A percentile compares a stretch with the other conserved stretches of the same genome.
Conservation (phyloP, 2,797 vertebrate genomes). For the Orientallactaga sibirica region DNA sequence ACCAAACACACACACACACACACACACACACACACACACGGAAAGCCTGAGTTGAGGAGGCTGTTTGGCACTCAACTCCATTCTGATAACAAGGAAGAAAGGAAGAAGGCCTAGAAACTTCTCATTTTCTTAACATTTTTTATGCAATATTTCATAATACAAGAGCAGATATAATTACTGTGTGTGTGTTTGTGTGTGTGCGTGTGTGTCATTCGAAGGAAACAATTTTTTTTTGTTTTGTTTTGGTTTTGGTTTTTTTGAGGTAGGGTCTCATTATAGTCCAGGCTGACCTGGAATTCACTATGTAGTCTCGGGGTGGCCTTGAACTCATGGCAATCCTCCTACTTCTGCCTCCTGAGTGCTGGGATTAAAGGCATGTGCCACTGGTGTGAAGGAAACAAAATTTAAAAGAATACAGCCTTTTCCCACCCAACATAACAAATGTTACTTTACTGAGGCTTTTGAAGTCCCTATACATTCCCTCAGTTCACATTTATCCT, state of each 20-base stretch:
- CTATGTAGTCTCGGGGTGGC: no score
- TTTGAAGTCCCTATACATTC: not conserved
- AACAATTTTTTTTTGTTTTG: no score
- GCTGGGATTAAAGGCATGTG: no score
- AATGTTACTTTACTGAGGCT: not conserved
- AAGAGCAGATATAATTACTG: not conserved
- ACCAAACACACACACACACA: no score
- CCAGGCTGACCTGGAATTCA: no score
- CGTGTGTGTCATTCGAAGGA: no score
- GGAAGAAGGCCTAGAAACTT: not conserved
- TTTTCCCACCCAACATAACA: constrained; percentile 15
- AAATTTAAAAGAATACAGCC: not conserved
- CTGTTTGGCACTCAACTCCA: not conserved
- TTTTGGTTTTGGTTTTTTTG: no score
- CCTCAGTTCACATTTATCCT: not conserved
- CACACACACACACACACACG: no score
- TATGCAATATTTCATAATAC: not conserved
- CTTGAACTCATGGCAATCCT: no score
- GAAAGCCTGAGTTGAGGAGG: not conserved
- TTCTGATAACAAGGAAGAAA: constrained; percentile 9
- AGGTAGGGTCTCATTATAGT: no score
- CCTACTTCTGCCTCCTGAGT: no score
- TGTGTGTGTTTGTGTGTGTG: no score
- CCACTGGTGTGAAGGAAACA: not conserved
- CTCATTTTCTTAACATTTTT: constrained; percentile 46